These are phyloP conservation scores for Sphinx pinastri DNA, from an alignment of 2,888 invertebrate genomes.

Conservation along the genomic window DNA sequence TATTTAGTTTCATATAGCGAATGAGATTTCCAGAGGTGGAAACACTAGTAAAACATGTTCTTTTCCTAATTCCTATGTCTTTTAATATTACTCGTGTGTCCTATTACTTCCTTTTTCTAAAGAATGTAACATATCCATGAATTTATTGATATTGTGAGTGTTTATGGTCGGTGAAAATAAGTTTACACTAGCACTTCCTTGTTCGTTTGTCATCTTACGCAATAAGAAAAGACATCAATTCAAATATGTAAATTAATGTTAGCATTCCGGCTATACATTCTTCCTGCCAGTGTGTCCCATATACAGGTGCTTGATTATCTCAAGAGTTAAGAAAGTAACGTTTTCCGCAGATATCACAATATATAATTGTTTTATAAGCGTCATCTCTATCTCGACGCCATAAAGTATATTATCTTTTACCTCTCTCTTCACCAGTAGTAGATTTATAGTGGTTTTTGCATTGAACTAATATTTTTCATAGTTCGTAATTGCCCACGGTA, in stretches of 20 bases:
- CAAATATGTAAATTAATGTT: not conserved
- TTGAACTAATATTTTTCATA: constrained; percentile 40
- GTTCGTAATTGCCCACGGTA: constrained; percentile 31
- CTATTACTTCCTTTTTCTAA: too few relatives aligned
- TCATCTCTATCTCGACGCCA: not conserved
- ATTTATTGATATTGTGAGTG: too few relatives aligned
- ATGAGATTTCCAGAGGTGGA: too few relatives aligned
- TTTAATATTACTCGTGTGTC: too few relatives aligned
- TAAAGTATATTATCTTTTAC: constrained; percentile 6
- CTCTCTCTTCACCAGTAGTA: not conserved
- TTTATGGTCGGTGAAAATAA: too few relatives aligned
- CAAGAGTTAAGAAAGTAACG: constrained; percentile 32
- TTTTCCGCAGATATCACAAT: constrained; percentile 20
- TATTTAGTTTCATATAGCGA: too few relatives aligned
- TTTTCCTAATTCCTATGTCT: too few relatives aligned
- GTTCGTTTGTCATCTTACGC: too few relatives aligned
- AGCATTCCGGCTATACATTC: not conserved
- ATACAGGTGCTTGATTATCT: constrained; percentile 47
- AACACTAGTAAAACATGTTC: too few relatives aligned
- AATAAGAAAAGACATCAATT: too few relatives aligned
- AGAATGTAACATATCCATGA: too few relatives aligned
- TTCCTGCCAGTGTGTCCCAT: constrained; percentile 31
- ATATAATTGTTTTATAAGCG: not conserved
- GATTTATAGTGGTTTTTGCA: constrained; percentile 21
- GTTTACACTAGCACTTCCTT: too few relatives aligned